Base-by-base conservation (phyloP, 2,797 vertebrate species). In the Smutsia gigantea region DNA sequence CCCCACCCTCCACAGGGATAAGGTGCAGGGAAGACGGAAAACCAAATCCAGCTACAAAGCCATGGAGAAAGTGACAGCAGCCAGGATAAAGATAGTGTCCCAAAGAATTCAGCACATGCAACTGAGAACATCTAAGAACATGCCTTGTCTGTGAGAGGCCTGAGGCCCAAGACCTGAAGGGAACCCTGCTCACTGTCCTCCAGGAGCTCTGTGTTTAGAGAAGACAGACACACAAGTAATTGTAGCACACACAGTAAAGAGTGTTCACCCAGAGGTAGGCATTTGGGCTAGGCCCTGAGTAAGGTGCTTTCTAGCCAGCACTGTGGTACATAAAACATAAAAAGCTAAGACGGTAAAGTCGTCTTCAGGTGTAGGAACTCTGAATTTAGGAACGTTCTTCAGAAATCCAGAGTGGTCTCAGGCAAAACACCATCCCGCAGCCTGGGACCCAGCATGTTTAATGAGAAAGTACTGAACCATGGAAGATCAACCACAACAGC, bases 41-140 rank as follows among this genome's bases (percentile, higher is more conserved):
- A 90, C 72, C 57, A 39, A 81, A 68, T 39, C 17, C 39, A 83
- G 82, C 64, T 69, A 34, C 79, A 64, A 59, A 74, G 31, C 61
- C 39, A 9, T 1, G 21, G n/a, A 75, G 71, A 59, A 81, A 93
- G 81, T 74, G 75, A 18, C 37, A 4, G 19, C 8, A 31, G 46
- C 72, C 72, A 86, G 84, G 66, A 57, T 61, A 92, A 92, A 92
- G 46, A 59, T 0, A 21, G 46, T 1, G 29, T 86, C 69, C 81
- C 21, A 5, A 78, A 92, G 77, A 86, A 82, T 83, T n/a, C 78
- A 39, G 39, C 82, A 55, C 27, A 37, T 9, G n/a, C 55, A 85
- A 29, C 31, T 1, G 51, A 71, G 77, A 55, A 25, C 19, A 6
- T 27, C n/a, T 14, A 27, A 46, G 10, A 46, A 23, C 29, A 27